phyloP scores from a whole-genome alignment of 2,888 invertebrate species.

The Mesochorus sp. region DNA sequence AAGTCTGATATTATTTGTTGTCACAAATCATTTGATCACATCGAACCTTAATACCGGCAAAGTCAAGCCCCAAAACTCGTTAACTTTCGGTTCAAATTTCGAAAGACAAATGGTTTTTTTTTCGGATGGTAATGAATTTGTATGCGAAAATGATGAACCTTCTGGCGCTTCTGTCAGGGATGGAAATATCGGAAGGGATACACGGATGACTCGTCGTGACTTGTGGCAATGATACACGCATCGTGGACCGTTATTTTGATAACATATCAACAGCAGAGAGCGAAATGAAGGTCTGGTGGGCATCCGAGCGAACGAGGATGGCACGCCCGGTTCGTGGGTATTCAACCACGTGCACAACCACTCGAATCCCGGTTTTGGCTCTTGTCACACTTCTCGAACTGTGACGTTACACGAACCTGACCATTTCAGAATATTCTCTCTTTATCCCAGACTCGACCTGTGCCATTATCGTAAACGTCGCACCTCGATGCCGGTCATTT shows the following conservation, averaged over 20 bases:
- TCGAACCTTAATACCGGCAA: no score
- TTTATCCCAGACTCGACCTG: slow-evolving; percentile 35
- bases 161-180: not conserved
- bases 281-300: not conserved
- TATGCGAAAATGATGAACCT: no score
- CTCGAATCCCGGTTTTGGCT: slow-evolving; percentile 68
- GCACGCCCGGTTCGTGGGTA: slow-evolving; percentile 38
- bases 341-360: slow-evolving; percentile 66
- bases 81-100: no score
- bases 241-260: slow-evolving; percentile 69
- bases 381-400: slow-evolving; percentile 52
- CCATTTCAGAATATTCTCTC: not conserved
- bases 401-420: not conserved
- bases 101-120: no score
- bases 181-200: not conserved
- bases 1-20: no score
- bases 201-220: not conserved
- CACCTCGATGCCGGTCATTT: no score
- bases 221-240: slow-evolving; percentile 16
- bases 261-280: slow-evolving; percentile 49
- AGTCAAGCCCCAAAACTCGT: no score
- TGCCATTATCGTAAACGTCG: no score
- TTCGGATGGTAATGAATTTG: no score
- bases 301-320: slow-evolving; percentile 65
- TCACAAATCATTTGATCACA: no score